These are phyloP conservation scores for Okamejei kenojei DNA, from an alignment of 2,797 vertebrate genomes.

Conservation along the genomic window DNA sequence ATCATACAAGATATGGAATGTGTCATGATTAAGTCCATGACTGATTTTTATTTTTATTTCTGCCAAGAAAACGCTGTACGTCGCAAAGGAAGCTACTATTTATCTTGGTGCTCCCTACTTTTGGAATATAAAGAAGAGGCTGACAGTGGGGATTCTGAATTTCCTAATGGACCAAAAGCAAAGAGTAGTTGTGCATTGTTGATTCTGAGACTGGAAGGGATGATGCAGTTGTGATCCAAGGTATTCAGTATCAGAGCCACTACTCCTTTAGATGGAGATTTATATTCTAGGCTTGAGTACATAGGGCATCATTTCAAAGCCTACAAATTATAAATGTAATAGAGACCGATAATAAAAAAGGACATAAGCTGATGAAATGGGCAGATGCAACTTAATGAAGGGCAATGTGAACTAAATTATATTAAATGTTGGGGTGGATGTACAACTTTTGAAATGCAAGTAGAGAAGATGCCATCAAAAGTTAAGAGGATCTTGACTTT, in stretches of 20 bases:
- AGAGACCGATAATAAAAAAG: neutral
- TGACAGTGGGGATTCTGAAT: neutral
- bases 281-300: neutral
- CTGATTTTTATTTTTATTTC: neutral
- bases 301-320: neutral
- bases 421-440: neutral
- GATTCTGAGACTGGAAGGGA: neutral
- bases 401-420: neutral
- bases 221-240: neutral
- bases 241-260: neutral
- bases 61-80: neutral
- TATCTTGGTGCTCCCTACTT: neutral
- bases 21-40: neutral
- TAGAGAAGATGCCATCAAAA: neutral
- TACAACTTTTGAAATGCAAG: neutral
- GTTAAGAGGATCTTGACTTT: neutral
- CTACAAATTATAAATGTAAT: neutral
- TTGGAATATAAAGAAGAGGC: neutral
- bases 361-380: neutral
- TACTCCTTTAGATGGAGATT: neutral
- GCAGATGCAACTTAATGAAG: neutral
- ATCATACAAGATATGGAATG: neutral
- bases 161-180: neutral
- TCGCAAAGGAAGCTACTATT: neutral
- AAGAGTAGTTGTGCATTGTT: neutral